These are phyloP conservation scores for Holacanthella duospinosa DNA, from an alignment of 2,888 invertebrate genomes.

Conservation along the genomic window DNA sequence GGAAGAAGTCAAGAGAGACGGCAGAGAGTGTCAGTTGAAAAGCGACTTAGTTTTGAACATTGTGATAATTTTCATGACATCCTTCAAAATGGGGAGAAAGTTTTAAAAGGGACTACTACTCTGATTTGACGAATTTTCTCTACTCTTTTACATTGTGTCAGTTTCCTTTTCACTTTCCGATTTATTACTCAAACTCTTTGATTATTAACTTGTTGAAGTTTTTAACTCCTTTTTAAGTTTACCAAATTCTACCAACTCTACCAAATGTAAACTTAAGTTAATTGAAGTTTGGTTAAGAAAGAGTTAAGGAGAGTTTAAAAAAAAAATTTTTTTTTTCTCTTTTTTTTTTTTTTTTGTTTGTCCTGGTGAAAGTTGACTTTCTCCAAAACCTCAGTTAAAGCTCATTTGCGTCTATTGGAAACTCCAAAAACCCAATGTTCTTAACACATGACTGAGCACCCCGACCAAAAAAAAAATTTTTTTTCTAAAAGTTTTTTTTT, in stretches of 20 bases:
- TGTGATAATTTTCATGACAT: conserved; percentile 4
- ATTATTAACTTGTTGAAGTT: too few species aligned
- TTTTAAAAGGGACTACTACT: not conserved
- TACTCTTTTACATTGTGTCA: not conserved
- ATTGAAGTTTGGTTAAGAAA: not conserved
- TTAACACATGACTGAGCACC: not conserved
- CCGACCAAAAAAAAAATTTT: not conserved
- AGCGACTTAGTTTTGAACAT: not conserved
- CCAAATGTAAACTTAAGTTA: too few species aligned
- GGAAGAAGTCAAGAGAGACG: not conserved
- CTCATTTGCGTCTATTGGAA: not conserved
- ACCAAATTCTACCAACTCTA: too few species aligned
- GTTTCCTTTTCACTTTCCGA: not conserved
- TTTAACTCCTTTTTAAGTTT: too few species aligned
- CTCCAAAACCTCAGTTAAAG: not conserved
- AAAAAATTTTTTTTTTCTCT: too few species aligned
- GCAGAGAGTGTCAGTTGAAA: not conserved
- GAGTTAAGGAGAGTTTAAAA: too few species aligned
- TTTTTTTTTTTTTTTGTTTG: too few species aligned
- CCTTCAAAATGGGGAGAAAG: not conserved
- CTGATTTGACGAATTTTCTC: not conserved
- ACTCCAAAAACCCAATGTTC: not conserved
- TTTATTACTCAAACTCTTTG: not conserved
- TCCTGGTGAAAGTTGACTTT: not conserved
- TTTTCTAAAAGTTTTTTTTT: too few species aligned